Conservation (phyloP, 2,113 vertebrate species). For the Tiliqua scincoides region DNA sequence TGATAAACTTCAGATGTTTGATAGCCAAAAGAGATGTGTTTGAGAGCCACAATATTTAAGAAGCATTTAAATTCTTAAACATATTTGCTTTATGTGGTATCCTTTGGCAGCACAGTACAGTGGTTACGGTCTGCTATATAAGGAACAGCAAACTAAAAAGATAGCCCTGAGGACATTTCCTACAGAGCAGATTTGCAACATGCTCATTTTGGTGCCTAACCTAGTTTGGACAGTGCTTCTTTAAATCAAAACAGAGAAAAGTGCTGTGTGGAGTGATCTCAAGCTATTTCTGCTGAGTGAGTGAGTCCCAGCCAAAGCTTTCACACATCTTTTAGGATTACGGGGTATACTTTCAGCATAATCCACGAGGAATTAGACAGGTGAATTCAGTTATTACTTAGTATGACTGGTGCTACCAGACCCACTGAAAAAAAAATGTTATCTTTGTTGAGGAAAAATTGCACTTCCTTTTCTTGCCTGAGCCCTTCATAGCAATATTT, state of each 20-base stretch:
- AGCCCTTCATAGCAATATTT: constrained; percentile 41
- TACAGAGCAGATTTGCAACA: background rate
- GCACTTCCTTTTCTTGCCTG: constrained; percentile 42
- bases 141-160: background rate
- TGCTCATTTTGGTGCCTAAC: constrained; percentile 23
- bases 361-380: constrained; percentile 68
- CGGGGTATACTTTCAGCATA: constrained; percentile 60
- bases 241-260: constrained; percentile 66
- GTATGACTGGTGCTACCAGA: constrained; percentile 57
- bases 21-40: too few relatives aligned
- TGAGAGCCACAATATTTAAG: too few relatives aligned
- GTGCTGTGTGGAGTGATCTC: constrained; percentile 63
- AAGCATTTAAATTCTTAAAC: too few relatives aligned
- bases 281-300: constrained; percentile 72
- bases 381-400: constrained; percentile 66
- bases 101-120: constrained; percentile 16
- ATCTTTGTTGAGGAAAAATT: constrained; percentile 51
- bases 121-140: constrained; percentile 10
- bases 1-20: too few relatives aligned
- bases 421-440: constrained; percentile 45
- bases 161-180: constrained; percentile 16
- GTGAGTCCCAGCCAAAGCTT: constrained; percentile 65
- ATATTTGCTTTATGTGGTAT: too few relatives aligned
- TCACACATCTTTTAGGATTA: constrained; percentile 69
- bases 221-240: constrained; percentile 37